Evolutionary conservation across 2,797 vertebrate species (phyloP).

Genomic region (Heterohyrax brucei): DNA sequence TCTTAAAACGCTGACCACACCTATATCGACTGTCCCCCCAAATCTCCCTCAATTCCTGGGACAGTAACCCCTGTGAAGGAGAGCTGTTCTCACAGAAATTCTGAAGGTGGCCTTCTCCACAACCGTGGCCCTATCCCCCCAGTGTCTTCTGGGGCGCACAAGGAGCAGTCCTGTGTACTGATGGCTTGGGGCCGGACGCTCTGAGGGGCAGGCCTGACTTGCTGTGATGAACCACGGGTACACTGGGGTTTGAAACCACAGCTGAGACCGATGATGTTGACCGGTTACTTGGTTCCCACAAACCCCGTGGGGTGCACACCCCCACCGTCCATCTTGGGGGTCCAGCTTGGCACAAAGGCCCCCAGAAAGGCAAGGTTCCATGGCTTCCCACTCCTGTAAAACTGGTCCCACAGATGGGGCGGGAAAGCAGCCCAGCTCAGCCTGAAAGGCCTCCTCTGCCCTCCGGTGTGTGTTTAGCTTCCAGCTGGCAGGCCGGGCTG

Average conservation of each 20-base stretch:
- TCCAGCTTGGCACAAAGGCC: constrained; percentile 70
- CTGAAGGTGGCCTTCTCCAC: constrained; percentile 77
- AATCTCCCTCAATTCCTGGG: constrained; percentile 1
- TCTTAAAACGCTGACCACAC: constrained; percentile 16
- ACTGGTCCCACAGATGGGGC: neutral
- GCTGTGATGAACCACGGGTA: constrained; percentile 92
- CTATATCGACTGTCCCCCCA: constrained; percentile 3
- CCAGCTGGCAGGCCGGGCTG: neutral
- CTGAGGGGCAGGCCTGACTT: constrained; percentile 90
- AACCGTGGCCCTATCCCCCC: constrained; percentile 83
- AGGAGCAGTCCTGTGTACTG: too few relatives aligned
- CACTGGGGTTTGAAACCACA: constrained; percentile 91
- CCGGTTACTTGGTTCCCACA: constrained; percentile 89
- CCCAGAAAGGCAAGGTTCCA: neutral
- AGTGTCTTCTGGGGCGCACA: neutral
- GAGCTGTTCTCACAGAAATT: constrained; percentile 30
- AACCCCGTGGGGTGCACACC: constrained; percentile 89
- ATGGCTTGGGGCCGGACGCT: constrained; percentile 85
- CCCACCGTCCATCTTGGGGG: constrained; percentile 85
- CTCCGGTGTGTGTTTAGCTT: neutral
- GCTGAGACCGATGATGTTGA: constrained; percentile 93
- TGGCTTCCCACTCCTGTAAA: neutral
- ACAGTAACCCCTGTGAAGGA: constrained; percentile 8
- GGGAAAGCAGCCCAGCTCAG: neutral
- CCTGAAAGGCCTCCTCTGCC: neutral